Base-by-base conservation (phyloP, 2,888 invertebrate genomes). In the Lithophane semibrunnea region DNA sequence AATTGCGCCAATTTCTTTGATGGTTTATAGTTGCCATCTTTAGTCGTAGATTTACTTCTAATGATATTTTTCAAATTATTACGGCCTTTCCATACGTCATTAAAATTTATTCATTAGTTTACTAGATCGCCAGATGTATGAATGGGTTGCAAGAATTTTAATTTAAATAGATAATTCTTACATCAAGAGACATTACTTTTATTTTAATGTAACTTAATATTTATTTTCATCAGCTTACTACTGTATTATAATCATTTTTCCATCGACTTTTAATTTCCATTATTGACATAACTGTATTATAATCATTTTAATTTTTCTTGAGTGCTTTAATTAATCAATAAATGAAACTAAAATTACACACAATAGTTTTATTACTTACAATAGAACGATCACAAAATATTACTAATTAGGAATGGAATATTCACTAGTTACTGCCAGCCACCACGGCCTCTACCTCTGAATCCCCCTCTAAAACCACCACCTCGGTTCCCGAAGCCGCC, bases 381-480 rank as follows among this genome's bases (percentile, higher is more conserved):
- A 54, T 24, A 75, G 37, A 69, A 84, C 8, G 12, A 80, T 77
- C 67, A 80, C 76, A 70, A 83, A 2, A 58, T 75, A 71, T 70
- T 24, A 68, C 61, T 77, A 63, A 61, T 37, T 66, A 80, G 66
- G 69, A 82, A 77, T 82, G 60, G 21, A 73, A 29, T 80, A 18
- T 58, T 77, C 58, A 70, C 76, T 58, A 85, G 44, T 60, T 73
- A 18, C 74, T 73, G 56, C 86, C 60, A 5, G 54, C 83, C 60
- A 12, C 80, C 63, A 42, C 85, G 56, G 0, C 73, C 77, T 54
- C 81, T 73, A 0, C 88, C 88, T 29, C 88, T 69, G 61, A 71
- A 80, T 18, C 76, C 79, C 5, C 86, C 86, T 49, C 77, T 60
- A 37, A 60, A 77, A 18, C 84, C 86, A 10, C 84, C 85, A 24